Percentiles rank a stretch among this genome's conserved stretches.
These are phyloP conservation scores for Ophion ventricosus DNA, from an alignment of 2,888 invertebrate genomes.

Conservation along the genomic window DNA sequence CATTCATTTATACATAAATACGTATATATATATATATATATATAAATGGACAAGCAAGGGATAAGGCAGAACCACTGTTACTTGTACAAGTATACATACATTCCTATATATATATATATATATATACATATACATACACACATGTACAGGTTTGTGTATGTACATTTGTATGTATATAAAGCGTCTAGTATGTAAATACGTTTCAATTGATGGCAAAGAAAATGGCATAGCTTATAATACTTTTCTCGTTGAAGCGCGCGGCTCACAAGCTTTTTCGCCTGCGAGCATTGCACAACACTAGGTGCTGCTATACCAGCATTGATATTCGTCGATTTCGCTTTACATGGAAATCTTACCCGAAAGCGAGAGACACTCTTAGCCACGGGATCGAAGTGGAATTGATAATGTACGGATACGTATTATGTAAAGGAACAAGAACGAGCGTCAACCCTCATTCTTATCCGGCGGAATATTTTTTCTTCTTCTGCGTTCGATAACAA, in stretches of 20 bases:
- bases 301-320: neutral
- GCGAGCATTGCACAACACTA: neutral
- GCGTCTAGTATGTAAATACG: constrained; percentile 17
- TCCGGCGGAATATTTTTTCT: neutral
- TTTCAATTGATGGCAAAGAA: constrained; percentile 4
- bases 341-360: constrained; percentile 40
- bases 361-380: neutral
- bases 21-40: too few relatives aligned
- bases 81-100: too few relatives aligned
- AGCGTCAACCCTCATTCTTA: constrained; percentile 1
- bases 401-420: constrained; percentile 4
- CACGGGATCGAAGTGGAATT: constrained; percentile 14
- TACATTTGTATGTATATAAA: constrained; percentile 13
- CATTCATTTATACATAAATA: constrained; percentile 4
- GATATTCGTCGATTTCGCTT: constrained; percentile 38
- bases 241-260: neutral
- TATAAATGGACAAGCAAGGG: too few relatives aligned
- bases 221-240: neutral
- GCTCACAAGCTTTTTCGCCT: neutral
- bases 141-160: neutral
- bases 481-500: neutral
- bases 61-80: too few relatives aligned
- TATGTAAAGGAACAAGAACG: neutral
- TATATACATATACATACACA: too few relatives aligned
- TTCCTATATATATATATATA: too few relatives aligned